Conservation (phyloP, 2,113 vertebrate species). For the Pygoscelis adeliae region DNA sequence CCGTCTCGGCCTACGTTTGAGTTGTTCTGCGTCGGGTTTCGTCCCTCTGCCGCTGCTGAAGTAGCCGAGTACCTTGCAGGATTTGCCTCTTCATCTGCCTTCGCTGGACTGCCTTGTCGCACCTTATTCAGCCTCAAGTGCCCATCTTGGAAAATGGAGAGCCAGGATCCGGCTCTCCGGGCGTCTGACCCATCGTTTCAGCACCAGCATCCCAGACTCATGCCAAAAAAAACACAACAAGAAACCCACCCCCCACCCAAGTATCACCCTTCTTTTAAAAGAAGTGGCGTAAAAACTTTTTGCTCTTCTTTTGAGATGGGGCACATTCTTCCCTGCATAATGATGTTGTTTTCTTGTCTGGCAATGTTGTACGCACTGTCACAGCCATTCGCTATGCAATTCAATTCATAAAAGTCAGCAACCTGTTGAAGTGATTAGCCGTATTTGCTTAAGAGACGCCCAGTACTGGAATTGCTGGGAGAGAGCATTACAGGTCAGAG, state of each 20-base stretch:
- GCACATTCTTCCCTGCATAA: background rate
- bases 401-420: slow-evolving; percentile 57
- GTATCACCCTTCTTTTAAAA: background rate
- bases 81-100: background rate
- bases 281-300: rapidly evolving
- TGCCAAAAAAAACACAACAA: background rate
- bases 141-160: background rate
- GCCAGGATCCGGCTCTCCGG: background rate
- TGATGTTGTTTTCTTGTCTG: slow-evolving; percentile 35
- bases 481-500: slow-evolving; percentile 54
- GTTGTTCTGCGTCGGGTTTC: background rate
- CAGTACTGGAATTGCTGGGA: slow-evolving; percentile 68
- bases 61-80: background rate
- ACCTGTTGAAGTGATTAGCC: slow-evolving; percentile 53
- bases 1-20: rapidly evolving
- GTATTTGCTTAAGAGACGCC: slow-evolving; percentile 75
- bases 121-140: background rate
- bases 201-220: background rate
- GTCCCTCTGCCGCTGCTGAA: background rate
- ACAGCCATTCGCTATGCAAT: slow-evolving; percentile 22
- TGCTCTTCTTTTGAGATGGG: background rate
- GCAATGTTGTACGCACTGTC: slow-evolving; percentile 10
- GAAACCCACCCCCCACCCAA: background rate
- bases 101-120: background rate
- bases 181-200: background rate